A percentile compares a stretch with the other conserved stretches of the same genome.
phyloP scores from a whole-genome alignment of 1,140 invertebrate species.

The Drosophila aff. region DNA sequence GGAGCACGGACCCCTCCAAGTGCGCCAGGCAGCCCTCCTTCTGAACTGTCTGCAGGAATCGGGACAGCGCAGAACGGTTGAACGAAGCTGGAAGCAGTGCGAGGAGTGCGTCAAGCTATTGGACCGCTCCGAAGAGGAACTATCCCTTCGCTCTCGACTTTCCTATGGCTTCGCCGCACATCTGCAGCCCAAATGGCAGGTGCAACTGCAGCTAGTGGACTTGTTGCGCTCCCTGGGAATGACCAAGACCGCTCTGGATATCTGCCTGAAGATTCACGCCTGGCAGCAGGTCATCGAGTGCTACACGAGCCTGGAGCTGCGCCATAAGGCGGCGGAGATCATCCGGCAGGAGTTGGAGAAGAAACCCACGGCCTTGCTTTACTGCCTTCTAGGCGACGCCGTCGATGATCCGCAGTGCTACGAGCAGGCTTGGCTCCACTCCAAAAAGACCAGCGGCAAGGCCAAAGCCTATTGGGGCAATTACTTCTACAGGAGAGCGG shows the following conservation, averaged over 20 bases:
- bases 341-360: conserved; percentile 93
- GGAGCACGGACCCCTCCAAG: conserved; percentile 90
- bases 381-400: conserved; percentile 92
- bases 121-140: conserved; percentile 26
- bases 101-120: conserved; percentile 90
- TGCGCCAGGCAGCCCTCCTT: conserved; percentile 89
- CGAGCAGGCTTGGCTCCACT: conserved; percentile 96
- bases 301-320: conserved; percentile 92
- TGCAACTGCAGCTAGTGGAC: conserved; percentile 91
- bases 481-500: conserved; percentile 90
- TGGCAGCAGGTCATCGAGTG: conserved; percentile 98
- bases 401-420: conserved; percentile 93
- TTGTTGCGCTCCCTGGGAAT: conserved; percentile 92
- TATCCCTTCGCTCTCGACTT: conserved; percentile 67
- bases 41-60: conserved; percentile 92
- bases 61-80: conserved; percentile 91
- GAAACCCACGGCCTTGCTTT: conserved; percentile 93
- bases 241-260: conserved; percentile 93
- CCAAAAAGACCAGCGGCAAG: conserved; percentile 91
- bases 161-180: conserved; percentile 89
- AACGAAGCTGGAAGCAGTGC: conserved; percentile 94
- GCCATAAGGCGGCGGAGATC: conserved; percentile 95
- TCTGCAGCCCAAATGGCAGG: conserved; percentile 90
- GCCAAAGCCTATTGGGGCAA: conserved; percentile 94
- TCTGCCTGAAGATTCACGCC: conserved; percentile 92